These are phyloP conservation scores for Diadromus collaris DNA, from an alignment of 2,888 invertebrate genomes.

Conservation along the genomic window DNA sequence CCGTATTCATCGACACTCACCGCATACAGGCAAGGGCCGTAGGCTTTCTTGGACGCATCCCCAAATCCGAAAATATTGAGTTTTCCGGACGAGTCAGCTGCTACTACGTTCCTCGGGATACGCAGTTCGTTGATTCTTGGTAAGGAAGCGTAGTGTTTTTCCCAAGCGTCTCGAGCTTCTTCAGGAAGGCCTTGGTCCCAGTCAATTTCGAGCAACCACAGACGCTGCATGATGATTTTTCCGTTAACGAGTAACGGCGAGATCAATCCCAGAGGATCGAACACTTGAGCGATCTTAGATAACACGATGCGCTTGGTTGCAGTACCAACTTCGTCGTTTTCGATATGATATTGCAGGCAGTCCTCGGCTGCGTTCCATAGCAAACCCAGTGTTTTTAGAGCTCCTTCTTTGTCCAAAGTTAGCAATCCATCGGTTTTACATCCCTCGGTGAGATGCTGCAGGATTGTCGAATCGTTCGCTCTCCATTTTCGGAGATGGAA, in stretches of 20 bases:
- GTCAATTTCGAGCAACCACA: conserved; percentile 34
- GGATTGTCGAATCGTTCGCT: conserved; percentile 30
- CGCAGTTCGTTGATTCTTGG: conserved; percentile 27
- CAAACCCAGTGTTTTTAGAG: conserved; percentile 55
- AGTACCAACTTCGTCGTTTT: not conserved
- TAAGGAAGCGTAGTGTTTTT: conserved; percentile 35
- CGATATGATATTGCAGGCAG: conserved; percentile 47
- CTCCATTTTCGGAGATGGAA: conserved; percentile 58
- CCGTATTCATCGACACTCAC: conserved; percentile 5
- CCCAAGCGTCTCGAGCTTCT: conserved; percentile 9
- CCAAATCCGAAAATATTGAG: conserved; percentile 58
- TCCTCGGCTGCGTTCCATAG: conserved; percentile 57
- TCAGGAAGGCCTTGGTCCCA: conserved; percentile 47
- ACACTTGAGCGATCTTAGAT: conserved; percentile 55
- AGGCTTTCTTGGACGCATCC: conserved; percentile 63
- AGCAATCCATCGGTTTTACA: conserved; percentile 33
- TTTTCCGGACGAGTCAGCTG: conserved; percentile 11
- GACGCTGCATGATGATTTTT: conserved; percentile 56
- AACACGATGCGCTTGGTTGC: conserved; percentile 48
- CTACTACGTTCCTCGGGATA: conserved; percentile 41
- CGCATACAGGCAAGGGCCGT: conserved; percentile 64
- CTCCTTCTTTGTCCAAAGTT: conserved; percentile 48
- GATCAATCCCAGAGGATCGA: conserved; percentile 58
- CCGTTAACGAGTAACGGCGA: conserved; percentile 55
- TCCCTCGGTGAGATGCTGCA: conserved; percentile 13